Evolutionary conservation across 2,797 vertebrate genomes (phyloP).

Genomic region (Geotria australis): DNA sequence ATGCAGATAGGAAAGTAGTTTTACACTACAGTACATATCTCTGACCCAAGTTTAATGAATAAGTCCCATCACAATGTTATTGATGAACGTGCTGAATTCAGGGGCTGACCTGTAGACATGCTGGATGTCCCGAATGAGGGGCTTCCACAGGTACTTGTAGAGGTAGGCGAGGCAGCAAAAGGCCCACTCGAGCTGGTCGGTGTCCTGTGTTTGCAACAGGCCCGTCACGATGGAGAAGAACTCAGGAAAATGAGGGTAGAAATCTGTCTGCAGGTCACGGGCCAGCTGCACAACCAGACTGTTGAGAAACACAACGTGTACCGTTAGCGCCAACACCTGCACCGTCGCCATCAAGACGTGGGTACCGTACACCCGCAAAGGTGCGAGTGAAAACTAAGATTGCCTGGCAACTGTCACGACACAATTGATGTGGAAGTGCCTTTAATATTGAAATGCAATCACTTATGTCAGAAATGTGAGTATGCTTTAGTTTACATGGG

Average conservation of each 20-base stretch:
- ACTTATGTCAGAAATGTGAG: too few species aligned
- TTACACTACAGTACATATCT: too few species aligned
- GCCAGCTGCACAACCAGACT: constrained; percentile 80
- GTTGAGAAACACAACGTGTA: background rate
- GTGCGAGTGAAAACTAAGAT: background rate
- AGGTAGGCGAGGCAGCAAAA: constrained; percentile 78
- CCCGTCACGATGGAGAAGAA: constrained; percentile 52
- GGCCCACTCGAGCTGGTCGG: constrained; percentile 59
- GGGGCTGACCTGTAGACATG: constrained; percentile 46
- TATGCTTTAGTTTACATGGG: too few species aligned
- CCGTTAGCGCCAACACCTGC: too few species aligned
- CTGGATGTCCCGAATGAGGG: constrained; percentile 76
- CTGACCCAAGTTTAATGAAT: too few species aligned
- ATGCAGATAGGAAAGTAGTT: too few species aligned
- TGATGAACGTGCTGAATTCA: too few species aligned
- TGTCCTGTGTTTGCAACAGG: constrained; percentile 62
- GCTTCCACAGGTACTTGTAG: constrained; percentile 86
- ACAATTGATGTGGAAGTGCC: background rate
- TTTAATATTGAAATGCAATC: too few species aligned
- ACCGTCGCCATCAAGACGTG: too few species aligned
- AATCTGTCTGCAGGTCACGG: constrained; percentile 74
- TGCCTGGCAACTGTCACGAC: background rate
- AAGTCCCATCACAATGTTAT: too few species aligned
- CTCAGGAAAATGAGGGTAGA: constrained; percentile 73
- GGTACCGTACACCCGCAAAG: too few species aligned